Evolutionary conservation across 2,113 vertebrate species (phyloP).

Genomic region (Phylloscopus trochilus): DNA sequence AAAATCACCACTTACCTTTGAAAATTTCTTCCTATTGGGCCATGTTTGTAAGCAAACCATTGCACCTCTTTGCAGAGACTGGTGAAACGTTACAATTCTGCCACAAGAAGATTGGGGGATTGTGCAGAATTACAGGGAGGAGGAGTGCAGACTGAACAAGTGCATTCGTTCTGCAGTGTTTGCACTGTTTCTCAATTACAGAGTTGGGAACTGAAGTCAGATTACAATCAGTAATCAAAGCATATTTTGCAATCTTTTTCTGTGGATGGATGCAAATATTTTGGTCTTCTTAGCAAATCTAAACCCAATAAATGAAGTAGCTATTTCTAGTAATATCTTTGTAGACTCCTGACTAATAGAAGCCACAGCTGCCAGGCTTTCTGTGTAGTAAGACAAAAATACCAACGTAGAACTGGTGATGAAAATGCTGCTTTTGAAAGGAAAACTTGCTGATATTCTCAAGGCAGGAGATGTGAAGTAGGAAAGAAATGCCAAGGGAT

Average conservation of each 20-base stretch:
- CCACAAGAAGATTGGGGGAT: neutral
- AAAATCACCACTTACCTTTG: neutral
- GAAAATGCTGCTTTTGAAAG: neutral
- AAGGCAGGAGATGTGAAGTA: neutral
- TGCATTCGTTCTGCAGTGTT: neutral
- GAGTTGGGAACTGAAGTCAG: neutral
- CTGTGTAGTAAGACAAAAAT: neutral
- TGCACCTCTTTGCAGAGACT: neutral
- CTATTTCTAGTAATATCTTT: neutral
- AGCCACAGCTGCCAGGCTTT: neutral
- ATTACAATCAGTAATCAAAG: neutral
- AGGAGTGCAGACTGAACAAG: neutral
- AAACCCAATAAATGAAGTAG: neutral
- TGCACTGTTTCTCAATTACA: neutral
- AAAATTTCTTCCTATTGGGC: neutral
- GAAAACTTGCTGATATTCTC: neutral
- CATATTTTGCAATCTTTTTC: neutral
- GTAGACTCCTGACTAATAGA: neutral
- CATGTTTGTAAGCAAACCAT: neutral
- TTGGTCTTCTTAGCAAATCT: neutral
- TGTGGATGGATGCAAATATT: neutral
- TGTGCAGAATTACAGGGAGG: neutral
- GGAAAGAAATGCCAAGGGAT: neutral
- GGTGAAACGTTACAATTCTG: neutral
- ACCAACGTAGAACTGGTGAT: neutral